Conservation (phyloP, 2,113 vertebrate species). For the Scalopus aquaticus region DNA sequence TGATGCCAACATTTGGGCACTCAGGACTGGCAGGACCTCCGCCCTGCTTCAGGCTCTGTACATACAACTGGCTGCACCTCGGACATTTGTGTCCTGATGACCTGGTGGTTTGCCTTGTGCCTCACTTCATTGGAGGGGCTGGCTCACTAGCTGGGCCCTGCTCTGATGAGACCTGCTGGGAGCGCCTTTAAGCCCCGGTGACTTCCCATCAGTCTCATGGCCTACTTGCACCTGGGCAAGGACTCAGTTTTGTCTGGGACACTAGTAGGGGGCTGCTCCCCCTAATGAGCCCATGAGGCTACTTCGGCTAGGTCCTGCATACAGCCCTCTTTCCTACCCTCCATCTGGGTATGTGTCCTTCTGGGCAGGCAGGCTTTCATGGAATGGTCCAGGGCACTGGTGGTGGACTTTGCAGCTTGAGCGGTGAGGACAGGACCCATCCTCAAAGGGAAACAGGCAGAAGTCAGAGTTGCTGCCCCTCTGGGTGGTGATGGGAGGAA, state of each 20-base stretch:
- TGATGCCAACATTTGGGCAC: background rate
- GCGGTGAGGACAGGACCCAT: background rate
- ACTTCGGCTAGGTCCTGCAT: background rate
- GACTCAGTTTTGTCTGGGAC: background rate
- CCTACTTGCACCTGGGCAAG: background rate
- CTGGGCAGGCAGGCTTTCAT: background rate
- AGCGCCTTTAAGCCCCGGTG: background rate
- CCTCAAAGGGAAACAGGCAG: background rate
- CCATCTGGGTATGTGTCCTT: accelerated
- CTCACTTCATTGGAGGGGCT: background rate
- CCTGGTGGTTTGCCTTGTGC: accelerated
- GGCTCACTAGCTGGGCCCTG: background rate
- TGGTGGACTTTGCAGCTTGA: background rate
- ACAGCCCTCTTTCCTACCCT: background rate
- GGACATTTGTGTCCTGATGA: background rate
- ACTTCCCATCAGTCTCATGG: accelerated
- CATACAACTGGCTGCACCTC: accelerated
- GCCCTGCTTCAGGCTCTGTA: background rate
- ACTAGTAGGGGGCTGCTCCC: background rate
- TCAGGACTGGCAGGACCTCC: background rate
- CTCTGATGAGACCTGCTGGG: background rate
- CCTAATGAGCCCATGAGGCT: background rate
- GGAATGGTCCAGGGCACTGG: background rate
- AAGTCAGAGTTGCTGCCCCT: no score
- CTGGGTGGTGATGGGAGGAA: background rate